Evolutionary conservation across 2,888 invertebrate species (phyloP).

Genomic region (Lochmaea capreae): DNA sequence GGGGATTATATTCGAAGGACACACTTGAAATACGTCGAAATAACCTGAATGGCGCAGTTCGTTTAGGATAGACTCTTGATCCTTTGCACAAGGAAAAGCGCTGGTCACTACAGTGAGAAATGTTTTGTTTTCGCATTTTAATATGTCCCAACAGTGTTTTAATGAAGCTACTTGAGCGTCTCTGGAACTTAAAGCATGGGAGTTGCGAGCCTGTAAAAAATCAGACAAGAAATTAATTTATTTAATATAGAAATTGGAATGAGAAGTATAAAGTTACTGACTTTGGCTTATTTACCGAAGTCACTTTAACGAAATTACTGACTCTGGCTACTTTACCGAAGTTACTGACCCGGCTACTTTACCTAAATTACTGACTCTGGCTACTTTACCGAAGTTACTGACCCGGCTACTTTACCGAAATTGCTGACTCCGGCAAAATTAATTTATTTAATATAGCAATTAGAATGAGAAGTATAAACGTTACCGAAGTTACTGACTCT

Average conservation of each 20-base stretch:
- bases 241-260: background rate
- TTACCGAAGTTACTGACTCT: too few species aligned
- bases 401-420: too few species aligned
- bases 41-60: slow-evolving; percentile 89
- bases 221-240: background rate
- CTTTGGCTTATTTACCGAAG: too few species aligned
- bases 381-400: too few species aligned
- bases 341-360: too few species aligned
- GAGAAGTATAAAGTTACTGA: background rate
- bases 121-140: slow-evolving; percentile 90
- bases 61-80: slow-evolving; percentile 86
- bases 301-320: too few species aligned
- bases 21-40: slow-evolving; percentile 93
- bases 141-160: slow-evolving; percentile 94
- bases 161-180: slow-evolving; percentile 85
- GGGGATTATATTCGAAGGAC: slow-evolving; percentile 66
- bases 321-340: too few species aligned
- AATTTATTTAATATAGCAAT: too few species aligned
- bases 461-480: too few species aligned
- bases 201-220: slow-evolving; percentile 69
- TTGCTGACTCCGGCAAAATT: too few species aligned
- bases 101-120: slow-evolving; percentile 93
- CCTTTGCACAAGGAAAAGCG: slow-evolving; percentile 92
- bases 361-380: too few species aligned
- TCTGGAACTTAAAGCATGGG: slow-evolving; percentile 81